Conservation (phyloP, 2,797 vertebrate genomes). For the Neosilurus hyrtlii region DNA sequence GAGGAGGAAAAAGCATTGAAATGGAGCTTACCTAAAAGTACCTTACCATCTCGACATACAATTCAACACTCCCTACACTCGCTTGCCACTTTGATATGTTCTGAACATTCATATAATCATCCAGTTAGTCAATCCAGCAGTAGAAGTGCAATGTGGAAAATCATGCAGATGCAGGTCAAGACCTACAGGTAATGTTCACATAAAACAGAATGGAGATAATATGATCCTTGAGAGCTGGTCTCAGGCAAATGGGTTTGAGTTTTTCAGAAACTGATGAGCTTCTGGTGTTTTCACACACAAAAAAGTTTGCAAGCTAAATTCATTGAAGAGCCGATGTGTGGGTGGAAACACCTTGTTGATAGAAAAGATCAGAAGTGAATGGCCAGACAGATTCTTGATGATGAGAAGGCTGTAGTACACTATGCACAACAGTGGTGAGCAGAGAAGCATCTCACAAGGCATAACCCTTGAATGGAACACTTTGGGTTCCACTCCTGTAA, state of each 20-base stretch:
- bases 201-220: neutral
- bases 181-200: neutral
- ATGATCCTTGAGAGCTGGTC: too few relatives aligned
- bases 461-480: too few relatives aligned
- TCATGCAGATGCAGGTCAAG: too few relatives aligned
- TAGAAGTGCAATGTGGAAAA: too few relatives aligned
- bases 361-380: too few relatives aligned
- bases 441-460: neutral
- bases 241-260: neutral
- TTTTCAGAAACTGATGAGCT: neutral
- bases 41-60: too few relatives aligned
- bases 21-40: too few relatives aligned
- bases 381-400: neutral
- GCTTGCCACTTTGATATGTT: too few relatives aligned
- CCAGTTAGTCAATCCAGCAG: too few relatives aligned
- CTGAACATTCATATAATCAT: too few relatives aligned
- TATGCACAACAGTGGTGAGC: neutral
- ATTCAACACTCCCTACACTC: too few relatives aligned
- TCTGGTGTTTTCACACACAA: neutral
- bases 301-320: neutral
- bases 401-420: neutral
- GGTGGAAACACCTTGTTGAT: neutral
- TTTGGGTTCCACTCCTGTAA: neutral
- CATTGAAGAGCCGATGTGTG: neutral
- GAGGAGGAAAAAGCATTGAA: neutral